A percentile compares a stretch with the other conserved stretches of the same genome.
Conservation (phyloP, 2,888 invertebrate species). For the Chrysotoxum bicinctum region DNA sequence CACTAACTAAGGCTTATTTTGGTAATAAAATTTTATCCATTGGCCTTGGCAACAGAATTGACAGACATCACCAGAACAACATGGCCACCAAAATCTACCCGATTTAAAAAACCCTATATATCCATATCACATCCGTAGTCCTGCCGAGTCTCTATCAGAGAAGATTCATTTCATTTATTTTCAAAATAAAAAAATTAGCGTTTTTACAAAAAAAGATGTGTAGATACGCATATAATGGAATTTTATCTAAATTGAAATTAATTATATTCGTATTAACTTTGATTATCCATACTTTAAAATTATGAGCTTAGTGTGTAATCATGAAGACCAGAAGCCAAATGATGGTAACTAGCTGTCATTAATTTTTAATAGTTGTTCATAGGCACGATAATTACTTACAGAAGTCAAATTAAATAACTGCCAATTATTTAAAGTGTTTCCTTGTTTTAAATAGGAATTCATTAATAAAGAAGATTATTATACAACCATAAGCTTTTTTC, state of each 20-base stretch:
- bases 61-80: too few relatives aligned
- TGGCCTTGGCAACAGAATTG: too few relatives aligned
- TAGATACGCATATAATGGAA: background rate
- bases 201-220: background rate
- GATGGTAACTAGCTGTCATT: slow-evolving; percentile 9
- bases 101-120: too few relatives aligned
- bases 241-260: slow-evolving; percentile 5
- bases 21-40: too few relatives aligned
- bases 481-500: background rate
- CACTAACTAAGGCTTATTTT: too few relatives aligned
- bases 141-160: background rate
- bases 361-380: background rate
- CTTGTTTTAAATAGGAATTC: background rate
- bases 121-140: too few relatives aligned
- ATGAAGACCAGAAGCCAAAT: slow-evolving; percentile 6
- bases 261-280: background rate
- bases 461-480: background rate
- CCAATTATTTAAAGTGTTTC: slow-evolving; percentile 9
- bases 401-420: background rate
- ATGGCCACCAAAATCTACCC: too few relatives aligned
- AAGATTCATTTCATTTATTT: background rate
- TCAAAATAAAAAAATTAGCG: background rate
- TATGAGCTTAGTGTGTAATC: background rate
- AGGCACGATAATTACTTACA: slow-evolving; percentile 1
- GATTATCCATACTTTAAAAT: background rate